phyloP scores from a whole-genome alignment of 2,113 vertebrate genomes.

The Bucco capensis region DNA sequence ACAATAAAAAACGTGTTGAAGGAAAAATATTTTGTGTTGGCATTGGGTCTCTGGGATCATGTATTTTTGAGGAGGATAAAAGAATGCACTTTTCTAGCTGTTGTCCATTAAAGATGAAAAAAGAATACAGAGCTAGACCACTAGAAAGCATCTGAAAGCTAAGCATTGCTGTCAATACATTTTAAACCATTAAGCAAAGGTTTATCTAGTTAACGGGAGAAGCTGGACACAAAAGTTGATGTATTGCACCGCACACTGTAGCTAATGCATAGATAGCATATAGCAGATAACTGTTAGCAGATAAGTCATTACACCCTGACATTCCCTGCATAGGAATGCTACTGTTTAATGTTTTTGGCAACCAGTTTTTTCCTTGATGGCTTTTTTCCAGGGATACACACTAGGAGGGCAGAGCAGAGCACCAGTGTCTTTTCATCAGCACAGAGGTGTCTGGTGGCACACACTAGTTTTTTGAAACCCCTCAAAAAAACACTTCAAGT shows the following conservation, averaged over 20 bases:
- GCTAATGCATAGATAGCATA: too few relatives aligned
- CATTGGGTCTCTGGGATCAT: neutral
- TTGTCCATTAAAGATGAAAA: neutral
- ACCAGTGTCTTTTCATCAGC: neutral
- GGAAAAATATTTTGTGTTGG: neutral
- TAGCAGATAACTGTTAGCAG: neutral
- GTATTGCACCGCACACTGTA: neutral
- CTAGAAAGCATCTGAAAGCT: neutral
- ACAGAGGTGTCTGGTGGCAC: neutral
- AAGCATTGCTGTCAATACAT: neutral
- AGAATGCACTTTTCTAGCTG: neutral
- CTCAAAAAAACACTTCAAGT: too few relatives aligned
- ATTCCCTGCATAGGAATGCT: neutral
- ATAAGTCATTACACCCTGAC: neutral
- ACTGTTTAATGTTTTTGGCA: neutral
- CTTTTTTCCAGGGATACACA: neutral
- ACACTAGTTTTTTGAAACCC: neutral
- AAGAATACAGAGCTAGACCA: neutral
- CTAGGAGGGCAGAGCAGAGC: neutral
- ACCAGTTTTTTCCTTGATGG: neutral
- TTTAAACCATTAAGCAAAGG: neutral
- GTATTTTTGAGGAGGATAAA: neutral
- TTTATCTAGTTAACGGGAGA: neutral
- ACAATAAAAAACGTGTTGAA: neutral
- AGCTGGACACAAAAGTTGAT: neutral